Evolutionary conservation across 2,888 invertebrate species (phyloP), one percentile per base, ranked within the genome.

Genomic region (Acholoe squamosa): DNA sequence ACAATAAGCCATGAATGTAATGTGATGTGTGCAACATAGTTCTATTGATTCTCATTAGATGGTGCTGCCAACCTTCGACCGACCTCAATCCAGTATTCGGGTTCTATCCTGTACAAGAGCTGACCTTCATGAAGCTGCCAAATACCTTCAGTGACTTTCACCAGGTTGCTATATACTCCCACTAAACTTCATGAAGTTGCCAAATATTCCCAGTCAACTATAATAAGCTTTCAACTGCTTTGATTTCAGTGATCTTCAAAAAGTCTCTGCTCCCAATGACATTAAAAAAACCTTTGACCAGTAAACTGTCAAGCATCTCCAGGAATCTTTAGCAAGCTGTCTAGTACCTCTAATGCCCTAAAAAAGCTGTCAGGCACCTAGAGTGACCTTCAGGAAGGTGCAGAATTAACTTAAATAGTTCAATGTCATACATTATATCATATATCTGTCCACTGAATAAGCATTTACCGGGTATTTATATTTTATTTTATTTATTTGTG

Each of bases 111-210:
- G 89, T 25, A 31, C 34, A 7, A 3, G 71, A 25, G 76, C 89
- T 10, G 76, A 89, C 67, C 71, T 89, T n/a, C 89, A 89, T 5
- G 89, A 89, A 51, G 89, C 89, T 19, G 52, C 76, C 43, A 67
- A 76, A 22, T 89, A 54, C 76, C 77, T 89, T 25, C 88, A 88
- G 54, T 88, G 88, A 88, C 56, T 43, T 19, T 51, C 51, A 43
- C 43, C 43, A 43, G 43, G 43, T 10, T 43, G 43, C 43, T 10
- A 43, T 12, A 19, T 61, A 61, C 25, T 14, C 16, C 61, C 61
- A 61, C 5, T 43, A 10, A 43, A 3, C 43, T 88, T n/a, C 88
- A 88, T 1, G 88, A 52, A 31, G 88, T 56, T 12, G 88, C 52
- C 25, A 52, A 56, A 10, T 88, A 52, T 31, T 56, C 56, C 25